Evolutionary conservation across 1,140 invertebrate genomes (phyloP).

Genomic region (Tribolium madens): DNA sequence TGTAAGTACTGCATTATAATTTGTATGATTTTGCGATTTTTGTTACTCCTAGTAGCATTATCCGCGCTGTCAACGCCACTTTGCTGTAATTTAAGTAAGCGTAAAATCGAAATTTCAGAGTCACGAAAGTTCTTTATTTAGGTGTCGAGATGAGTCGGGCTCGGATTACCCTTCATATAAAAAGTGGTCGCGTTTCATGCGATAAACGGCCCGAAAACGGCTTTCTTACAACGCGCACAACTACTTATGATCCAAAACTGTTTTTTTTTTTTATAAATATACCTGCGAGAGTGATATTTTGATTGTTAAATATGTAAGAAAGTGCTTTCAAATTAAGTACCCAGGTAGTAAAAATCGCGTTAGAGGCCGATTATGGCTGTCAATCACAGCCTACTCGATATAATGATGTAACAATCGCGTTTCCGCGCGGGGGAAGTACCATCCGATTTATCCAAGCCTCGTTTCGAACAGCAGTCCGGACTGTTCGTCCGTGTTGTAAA

Average conservation of each 20-base stretch:
- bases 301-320: too few species aligned
- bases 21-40: too few species aligned
- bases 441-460: constrained; percentile 4
- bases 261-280: too few species aligned
- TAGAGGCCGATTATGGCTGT: background rate
- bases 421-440: background rate
- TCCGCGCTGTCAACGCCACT: constrained; percentile 12
- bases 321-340: too few species aligned
- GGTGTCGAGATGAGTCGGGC: background rate
- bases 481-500: constrained; percentile 16
- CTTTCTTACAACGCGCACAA: too few species aligned
- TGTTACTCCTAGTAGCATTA: background rate
- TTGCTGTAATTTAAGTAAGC: constrained; percentile 40
- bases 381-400: background rate
- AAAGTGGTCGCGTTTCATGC: background rate
- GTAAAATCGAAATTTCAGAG: constrained; percentile 41
- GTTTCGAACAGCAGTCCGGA: background rate
- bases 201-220: background rate
- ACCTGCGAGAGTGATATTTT: too few species aligned
- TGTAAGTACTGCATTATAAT: too few species aligned
- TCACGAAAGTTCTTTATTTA: constrained; percentile 21
- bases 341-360: too few species aligned
- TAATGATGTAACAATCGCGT: constrained; percentile 8
- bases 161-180: constrained; percentile 11
- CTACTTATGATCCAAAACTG: too few species aligned